Conservation (phyloP, 2,888 invertebrate species). For the Pachycephus smyrnensis region DNA sequence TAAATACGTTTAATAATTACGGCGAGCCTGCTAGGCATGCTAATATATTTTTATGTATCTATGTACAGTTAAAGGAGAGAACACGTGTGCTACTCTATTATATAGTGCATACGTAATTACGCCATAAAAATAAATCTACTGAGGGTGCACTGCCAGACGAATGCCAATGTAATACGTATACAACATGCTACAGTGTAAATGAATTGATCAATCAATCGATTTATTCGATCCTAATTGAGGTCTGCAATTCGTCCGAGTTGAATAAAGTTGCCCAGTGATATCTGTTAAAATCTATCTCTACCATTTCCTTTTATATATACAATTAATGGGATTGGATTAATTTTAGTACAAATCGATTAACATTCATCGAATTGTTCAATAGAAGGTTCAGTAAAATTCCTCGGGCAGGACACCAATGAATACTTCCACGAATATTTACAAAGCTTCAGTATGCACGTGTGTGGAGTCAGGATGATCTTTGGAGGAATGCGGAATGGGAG, state of each 20-base stretch:
- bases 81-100: constrained; percentile 35
- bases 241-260: neutral
- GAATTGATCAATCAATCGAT: neutral
- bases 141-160: neutral
- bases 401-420: constrained; percentile 15
- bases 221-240: neutral
- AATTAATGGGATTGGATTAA: neutral
- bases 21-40: constrained; percentile 49
- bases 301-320: neutral
- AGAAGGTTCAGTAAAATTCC: neutral
- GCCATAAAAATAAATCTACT: neutral
- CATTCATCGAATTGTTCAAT: neutral
- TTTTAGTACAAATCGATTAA: neutral
- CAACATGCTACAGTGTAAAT: neutral
- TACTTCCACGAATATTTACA: constrained; percentile 37
- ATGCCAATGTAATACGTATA: neutral
- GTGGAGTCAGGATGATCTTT: constrained; percentile 18
- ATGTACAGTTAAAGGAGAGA: constrained; percentile 41
- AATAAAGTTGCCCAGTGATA: neutral
- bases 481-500: constrained; percentile 23
- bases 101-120: constrained; percentile 21
- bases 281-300: neutral
- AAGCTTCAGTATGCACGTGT: constrained; percentile 43
- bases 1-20: constrained; percentile 48
- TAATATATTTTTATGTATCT: constrained; percentile 31